Evolutionary conservation across 37 sponge, comb jelly and placozoan genomes (phyloP).

Genomic region (Amphimedon queenslandica): DNA sequence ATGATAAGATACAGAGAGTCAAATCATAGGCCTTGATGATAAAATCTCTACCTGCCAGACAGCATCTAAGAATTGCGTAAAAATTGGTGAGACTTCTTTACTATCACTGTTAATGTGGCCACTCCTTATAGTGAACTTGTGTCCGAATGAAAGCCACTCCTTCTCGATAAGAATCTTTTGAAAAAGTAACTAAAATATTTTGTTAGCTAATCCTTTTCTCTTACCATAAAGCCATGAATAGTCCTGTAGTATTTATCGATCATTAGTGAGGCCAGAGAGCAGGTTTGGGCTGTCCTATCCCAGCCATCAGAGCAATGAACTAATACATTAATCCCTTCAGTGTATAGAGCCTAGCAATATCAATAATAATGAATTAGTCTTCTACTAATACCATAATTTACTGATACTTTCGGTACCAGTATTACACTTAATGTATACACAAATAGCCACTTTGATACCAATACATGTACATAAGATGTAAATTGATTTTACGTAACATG

Average conservation of each 20-base stretch:
- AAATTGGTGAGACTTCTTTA: constrained; percentile 63
- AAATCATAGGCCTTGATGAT: constrained; percentile 1
- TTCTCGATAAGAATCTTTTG: constrained; percentile 65
- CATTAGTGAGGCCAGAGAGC: constrained; percentile 61
- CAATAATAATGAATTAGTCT: no score
- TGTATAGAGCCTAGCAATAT: constrained; percentile 57
- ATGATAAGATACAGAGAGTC: no score
- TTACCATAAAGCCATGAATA: constrained; percentile 79
- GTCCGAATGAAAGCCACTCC: constrained; percentile 90
- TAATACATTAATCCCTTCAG: constrained; percentile 51
- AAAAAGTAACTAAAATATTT: neutral
- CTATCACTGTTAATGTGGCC: constrained; percentile 37
- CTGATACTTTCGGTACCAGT: no score
- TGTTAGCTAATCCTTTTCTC: neutral
- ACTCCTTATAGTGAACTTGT: constrained; percentile 64
- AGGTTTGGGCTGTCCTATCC: constrained; percentile 87
- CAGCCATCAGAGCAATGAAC: constrained; percentile 93
- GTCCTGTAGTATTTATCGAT: constrained; percentile 84
- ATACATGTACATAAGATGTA: constrained; percentile 3
- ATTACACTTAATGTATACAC: neutral
- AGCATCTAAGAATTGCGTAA: constrained; percentile 72
- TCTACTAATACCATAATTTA: no score
- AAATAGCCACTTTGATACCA: neutral
- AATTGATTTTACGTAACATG: no score
- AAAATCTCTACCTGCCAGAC: constrained; percentile 72